Conservation (phyloP, 2,888 invertebrate genomes). For the Asteroscopus sphinx region DNA sequence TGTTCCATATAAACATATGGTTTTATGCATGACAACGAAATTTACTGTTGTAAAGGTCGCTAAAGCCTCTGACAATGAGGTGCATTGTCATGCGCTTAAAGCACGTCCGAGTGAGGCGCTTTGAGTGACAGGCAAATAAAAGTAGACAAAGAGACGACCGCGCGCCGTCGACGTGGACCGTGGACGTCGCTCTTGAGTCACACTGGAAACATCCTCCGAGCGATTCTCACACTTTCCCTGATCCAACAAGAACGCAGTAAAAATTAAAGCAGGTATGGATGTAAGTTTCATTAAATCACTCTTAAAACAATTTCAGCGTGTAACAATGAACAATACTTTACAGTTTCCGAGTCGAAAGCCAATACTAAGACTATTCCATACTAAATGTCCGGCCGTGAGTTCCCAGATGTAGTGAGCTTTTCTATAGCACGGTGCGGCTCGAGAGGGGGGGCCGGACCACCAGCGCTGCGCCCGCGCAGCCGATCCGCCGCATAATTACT, state of each 20-base stretch:
- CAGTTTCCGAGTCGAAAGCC: constrained; percentile 67
- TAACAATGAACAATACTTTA: constrained; percentile 68
- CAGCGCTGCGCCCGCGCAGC: constrained; percentile 86
- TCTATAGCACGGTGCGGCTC: constrained; percentile 63
- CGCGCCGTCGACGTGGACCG: constrained; percentile 61
- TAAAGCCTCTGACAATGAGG: constrained; percentile 80
- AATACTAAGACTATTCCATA: constrained; percentile 67
- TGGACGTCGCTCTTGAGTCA: constrained; percentile 50
- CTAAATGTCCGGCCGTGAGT: constrained; percentile 78
- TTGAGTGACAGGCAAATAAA: constrained; percentile 88
- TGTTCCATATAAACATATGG: constrained; percentile 77
- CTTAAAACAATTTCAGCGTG: constrained; percentile 58
- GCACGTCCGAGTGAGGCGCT: constrained; percentile 75
- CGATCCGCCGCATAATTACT: constrained; percentile 87
- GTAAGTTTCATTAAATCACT: constrained; percentile 55
- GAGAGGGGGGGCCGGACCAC: constrained; percentile 79
- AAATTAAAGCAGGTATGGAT: constrained; percentile 47
- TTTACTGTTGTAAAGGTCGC: constrained; percentile 81
- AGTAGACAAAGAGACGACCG: constrained; percentile 76
- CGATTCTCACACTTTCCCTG: constrained; percentile 79
- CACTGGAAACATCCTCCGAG: constrained; percentile 55
- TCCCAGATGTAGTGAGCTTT: constrained; percentile 80
- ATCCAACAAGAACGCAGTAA: constrained; percentile 49
- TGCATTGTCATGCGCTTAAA: constrained; percentile 80
- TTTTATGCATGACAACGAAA: constrained; percentile 86